A percentile compares a stretch with the other conserved stretches of the same genome.
Evolutionary conservation across 2,888 invertebrate species (phyloP).

Genomic region (Drosophila pegasa): DNA sequence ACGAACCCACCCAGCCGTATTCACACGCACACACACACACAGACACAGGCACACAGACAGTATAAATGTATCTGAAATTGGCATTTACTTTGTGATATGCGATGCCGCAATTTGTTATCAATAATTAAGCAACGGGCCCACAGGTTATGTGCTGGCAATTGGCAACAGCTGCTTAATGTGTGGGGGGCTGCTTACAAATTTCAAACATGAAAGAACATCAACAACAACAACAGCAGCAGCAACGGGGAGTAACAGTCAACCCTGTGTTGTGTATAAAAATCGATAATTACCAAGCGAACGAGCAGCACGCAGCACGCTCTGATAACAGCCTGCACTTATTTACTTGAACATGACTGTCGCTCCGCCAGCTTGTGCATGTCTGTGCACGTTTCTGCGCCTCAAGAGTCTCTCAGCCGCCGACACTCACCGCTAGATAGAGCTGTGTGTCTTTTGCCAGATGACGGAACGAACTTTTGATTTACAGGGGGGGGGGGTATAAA

Average conservation of each 20-base stretch:
- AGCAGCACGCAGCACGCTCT: slow-evolving; percentile 35
- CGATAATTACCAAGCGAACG: slow-evolving; percentile 60
- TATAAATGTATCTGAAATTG: slow-evolving; percentile 7
- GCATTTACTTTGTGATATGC: slow-evolving; percentile 36
- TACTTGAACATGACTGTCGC: slow-evolving; percentile 43
- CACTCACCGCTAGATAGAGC: slow-evolving; percentile 13
- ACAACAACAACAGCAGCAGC: slow-evolving; percentile 9
- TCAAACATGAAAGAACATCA: slow-evolving; percentile 60
- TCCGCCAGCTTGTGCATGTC: slow-evolving; percentile 25
- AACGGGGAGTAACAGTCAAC: slow-evolving; percentile 3
- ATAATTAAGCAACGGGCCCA: slow-evolving; percentile 57
- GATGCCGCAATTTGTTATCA: slow-evolving; percentile 53
- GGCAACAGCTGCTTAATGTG: slow-evolving; percentile 53
- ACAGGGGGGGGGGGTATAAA: background rate
- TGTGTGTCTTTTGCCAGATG: slow-evolving; percentile 47
- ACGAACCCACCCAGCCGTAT: background rate
- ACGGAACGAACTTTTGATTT: slow-evolving; percentile 39
- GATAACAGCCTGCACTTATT: slow-evolving; percentile 63
- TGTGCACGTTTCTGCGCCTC: slow-evolving; percentile 22
- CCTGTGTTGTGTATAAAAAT: slow-evolving; percentile 44
- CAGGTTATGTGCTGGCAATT: slow-evolving; percentile 49
- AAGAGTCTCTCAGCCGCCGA: slow-evolving; percentile 36
- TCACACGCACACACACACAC: background rate
- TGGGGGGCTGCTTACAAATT: slow-evolving; percentile 46
- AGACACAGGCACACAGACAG: background rate